These are phyloP conservation scores for Prolemur simus DNA, from an alignment of 2,113 vertebrate genomes.

Conservation along the genomic window DNA sequence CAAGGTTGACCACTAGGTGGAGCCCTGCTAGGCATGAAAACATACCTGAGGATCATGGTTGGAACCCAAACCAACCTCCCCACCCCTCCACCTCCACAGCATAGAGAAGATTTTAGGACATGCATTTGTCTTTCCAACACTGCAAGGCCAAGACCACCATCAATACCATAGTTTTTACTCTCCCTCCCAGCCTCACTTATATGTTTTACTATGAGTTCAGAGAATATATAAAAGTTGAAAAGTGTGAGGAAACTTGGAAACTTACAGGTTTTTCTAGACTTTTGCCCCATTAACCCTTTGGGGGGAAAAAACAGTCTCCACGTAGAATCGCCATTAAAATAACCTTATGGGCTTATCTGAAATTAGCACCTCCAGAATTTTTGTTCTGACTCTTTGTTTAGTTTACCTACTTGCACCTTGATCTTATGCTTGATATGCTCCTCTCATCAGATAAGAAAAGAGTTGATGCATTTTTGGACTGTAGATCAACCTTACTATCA, in stretches of 20 bases:
- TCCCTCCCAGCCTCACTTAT: fast-evolving
- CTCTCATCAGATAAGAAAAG: constrained; percentile 55
- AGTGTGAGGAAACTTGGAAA: constrained; percentile 28
- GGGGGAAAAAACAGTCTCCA: neutral
- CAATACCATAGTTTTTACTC: neutral
- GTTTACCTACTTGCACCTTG: constrained; percentile 33
- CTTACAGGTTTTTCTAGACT: constrained; percentile 14
- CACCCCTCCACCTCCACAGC: neutral
- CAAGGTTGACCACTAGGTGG: constrained; percentile 4
- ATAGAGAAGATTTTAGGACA: neutral
- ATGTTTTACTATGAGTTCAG: neutral
- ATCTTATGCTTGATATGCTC: neutral
- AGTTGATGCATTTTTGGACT: constrained; percentile 45
- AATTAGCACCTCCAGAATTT: constrained; percentile 55
- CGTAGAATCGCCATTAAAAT: constrained; percentile 60
- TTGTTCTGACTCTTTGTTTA: constrained; percentile 33
- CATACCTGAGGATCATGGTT: neutral
- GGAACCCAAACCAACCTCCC: neutral
- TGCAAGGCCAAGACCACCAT: neutral
- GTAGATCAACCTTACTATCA: constrained; percentile 35
- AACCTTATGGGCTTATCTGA: constrained; percentile 63
- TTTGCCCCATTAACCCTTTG: constrained; percentile 32
- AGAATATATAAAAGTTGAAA: constrained; percentile 23
- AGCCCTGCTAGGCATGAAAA: neutral
- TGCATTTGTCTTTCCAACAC: neutral